Evolutionary conservation across 2,888 invertebrate genomes (phyloP), one percentile per base, ranked within the genome.

Genomic region (Empis livida): DNA sequence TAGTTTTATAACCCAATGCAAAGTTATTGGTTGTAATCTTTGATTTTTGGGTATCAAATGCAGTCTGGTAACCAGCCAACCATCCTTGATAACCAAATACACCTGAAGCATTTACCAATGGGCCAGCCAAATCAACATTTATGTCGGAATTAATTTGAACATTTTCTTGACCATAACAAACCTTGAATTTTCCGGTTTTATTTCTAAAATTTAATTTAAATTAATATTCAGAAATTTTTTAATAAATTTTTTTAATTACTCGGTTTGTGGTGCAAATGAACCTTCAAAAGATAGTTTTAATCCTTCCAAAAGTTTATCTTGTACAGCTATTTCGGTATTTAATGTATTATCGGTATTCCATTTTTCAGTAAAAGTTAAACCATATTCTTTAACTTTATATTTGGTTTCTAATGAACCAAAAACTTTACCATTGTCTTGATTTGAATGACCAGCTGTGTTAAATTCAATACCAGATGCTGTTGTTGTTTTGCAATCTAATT

Each of bases 301-400:
- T 46, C 96, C 97, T 58, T 89, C 79, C 37, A 85, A 75, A 54
- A 93, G 72, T 70, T 92, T 85, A 68, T 97, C 93, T 61, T 84
- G 82, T 44, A 93, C 76, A 44, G 87, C 80, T 47, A 95, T 75
- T 64, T 94, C 94, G 37, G 93, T 90, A 53, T 79, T 82, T 51
- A 97, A 74, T 51, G 87, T 83, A 71, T 95, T 96, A 66, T 95
- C 92, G 31, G 96, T 96, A 70, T 88, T 95, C 96, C 96, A 97
- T 68, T 91, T 95, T 71, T 97, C 96, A 56, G 89, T 85, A 67
- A 97, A 86, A 42, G 91, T 89, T 49, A 95, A 65, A 54, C 94
- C 89, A 60, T 87, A 84, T 60, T 88, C 87, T 61, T 84, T 84
- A 56, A 88, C 76, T 60, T 81, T 83, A 71, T 94, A 95, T 72